Conservation (phyloP, 1,140 invertebrate species). For the Nomia melanderi region DNA sequence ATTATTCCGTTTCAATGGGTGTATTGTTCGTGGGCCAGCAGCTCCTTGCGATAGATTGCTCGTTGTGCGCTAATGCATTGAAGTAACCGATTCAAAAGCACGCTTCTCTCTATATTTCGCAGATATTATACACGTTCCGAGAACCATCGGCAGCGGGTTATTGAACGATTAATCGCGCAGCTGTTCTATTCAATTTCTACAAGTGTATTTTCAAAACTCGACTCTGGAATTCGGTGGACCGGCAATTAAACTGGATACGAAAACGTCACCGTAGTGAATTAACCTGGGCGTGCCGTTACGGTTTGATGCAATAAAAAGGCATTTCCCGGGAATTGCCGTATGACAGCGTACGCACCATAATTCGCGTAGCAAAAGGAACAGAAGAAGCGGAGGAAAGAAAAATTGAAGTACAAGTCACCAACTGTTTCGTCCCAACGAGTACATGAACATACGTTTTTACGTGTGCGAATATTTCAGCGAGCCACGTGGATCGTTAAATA, state of each 20-base stretch:
- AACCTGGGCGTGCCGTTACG: background rate
- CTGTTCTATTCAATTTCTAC: no score
- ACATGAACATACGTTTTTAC: conserved; percentile 11
- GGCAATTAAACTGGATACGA: background rate
- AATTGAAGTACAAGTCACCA: background rate
- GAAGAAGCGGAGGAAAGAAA: no score
- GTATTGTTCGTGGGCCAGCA: conserved; percentile 12
- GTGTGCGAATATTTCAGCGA: conserved; percentile 51
- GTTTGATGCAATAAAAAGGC: background rate
- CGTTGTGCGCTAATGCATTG: conserved; percentile 12
- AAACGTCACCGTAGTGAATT: background rate
- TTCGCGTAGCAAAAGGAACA: no score
- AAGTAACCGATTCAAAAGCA: conserved; percentile 36
- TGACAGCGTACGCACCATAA: no score
- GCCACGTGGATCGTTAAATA: conserved; percentile 56
- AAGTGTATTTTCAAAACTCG: background rate
- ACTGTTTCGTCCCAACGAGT: background rate
- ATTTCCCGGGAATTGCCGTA: background rate
- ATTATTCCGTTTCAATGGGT: conserved; percentile 30
- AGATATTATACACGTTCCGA: background rate
- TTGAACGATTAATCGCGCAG: conserved; percentile 8
- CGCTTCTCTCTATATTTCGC: conserved; percentile 1
- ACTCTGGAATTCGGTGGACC: background rate
- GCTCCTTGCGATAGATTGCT: conserved; percentile 13
- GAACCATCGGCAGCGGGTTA: background rate